phyloP scores from a whole-genome alignment of 2,888 invertebrate genomes.

The Chaetoderma sp. region DNA sequence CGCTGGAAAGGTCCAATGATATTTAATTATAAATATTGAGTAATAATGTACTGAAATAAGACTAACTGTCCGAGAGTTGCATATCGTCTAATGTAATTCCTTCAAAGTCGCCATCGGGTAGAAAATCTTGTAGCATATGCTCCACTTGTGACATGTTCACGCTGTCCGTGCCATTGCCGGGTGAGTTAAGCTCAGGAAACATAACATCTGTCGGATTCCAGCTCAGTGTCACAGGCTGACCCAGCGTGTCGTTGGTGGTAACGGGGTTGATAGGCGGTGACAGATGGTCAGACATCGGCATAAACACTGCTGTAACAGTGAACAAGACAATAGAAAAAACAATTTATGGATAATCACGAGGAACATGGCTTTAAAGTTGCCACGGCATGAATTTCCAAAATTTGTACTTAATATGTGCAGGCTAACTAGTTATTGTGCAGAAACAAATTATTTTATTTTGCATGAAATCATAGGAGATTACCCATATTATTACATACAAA shows the following conservation, averaged over 20 bases:
- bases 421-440: too few species aligned
- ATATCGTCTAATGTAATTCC: slow-evolving; percentile 43
- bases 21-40: too few species aligned
- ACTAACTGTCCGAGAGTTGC: slow-evolving; percentile 43
- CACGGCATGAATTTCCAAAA: too few species aligned
- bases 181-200: slow-evolving; percentile 44
- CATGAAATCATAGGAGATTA: too few species aligned
- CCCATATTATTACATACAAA: too few species aligned
- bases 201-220: slow-evolving; percentile 47
- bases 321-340: too few species aligned
- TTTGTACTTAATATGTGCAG: too few species aligned
- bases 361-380: too few species aligned
- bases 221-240: slow-evolving; percentile 33
- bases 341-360: too few species aligned
- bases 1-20: too few species aligned
- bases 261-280: slow-evolving; percentile 39
- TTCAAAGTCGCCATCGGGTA: slow-evolving; percentile 47
- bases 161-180: slow-evolving; percentile 30
- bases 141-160: slow-evolving; percentile 42
- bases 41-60: too few species aligned
- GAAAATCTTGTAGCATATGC: slow-evolving; percentile 41
- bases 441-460: too few species aligned
- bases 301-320: neutral
- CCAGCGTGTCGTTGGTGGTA: slow-evolving; percentile 38
- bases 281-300: neutral